Base-by-base conservation (phyloP, 2,888 invertebrate species). In the Resseliella maxima region DNA sequence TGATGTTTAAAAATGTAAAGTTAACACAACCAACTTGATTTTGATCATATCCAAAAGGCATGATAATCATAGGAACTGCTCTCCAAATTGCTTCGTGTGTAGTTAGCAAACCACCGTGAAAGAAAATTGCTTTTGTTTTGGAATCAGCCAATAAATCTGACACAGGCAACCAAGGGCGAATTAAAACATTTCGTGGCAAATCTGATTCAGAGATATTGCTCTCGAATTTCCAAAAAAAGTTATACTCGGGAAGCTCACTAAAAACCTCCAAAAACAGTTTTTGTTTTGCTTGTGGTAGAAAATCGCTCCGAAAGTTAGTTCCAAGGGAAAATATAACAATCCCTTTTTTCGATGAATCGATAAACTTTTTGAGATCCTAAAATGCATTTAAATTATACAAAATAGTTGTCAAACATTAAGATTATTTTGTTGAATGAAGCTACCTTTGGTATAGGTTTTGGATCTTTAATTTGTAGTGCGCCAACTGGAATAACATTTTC, bases 151-250 rank as follows among this genome's bases (percentile, higher is more conserved):
- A 88, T 85, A 93, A 89, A 88, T 92, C 92, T 86, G 90, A 91
- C 87, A 93, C 93, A 0, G 93, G 92, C 46, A 92, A 87, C 92
- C 93, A 93, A 41, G 90, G 90, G 86, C 88, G 89, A 0, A 91
- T 88, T 87, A 91, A 89, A 0, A 93, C 89, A 88, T 93, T 93
- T 8, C 88, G 87, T 0, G 92, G 91, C 36, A 90, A 88, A 15
- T 90, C 88, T 0, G 87, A 2, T 54, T 88, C 87, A 41, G 88
- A 72, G 12, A 35, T 86, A 10, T 89, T 88, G 18, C 88, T 87
- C 72, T 89, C 89, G 50, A 89, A 89, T 88, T 91, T 91, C 91
- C 90, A 91, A 3, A 92, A 85, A 31, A 92, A 90, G 18, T 90
- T 89, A 87, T 90, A 90, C 1, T 90, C 88, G 0, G 88, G 88